phyloP scores from a whole-genome alignment of 2,113 vertebrate genomes.

The Butorides virescens region DNA sequence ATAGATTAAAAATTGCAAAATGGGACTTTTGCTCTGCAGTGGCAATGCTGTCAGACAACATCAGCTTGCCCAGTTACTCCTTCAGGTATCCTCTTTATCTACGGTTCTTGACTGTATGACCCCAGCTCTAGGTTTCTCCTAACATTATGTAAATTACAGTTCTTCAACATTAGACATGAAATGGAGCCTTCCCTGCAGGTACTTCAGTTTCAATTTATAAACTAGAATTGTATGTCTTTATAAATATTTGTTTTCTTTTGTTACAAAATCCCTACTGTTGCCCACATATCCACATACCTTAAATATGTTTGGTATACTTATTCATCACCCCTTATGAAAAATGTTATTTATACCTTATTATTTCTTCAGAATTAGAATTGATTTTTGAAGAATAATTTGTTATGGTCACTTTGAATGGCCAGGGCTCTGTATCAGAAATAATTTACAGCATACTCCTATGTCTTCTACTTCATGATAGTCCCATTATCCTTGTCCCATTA shows the following conservation, averaged over 20 bases:
- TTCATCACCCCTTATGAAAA: neutral
- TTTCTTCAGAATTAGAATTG: neutral
- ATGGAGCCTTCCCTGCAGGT: neutral
- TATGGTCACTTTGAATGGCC: neutral
- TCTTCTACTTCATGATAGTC: neutral
- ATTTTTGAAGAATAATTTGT: neutral
- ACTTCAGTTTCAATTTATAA: neutral
- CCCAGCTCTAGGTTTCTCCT: constrained; percentile 36
- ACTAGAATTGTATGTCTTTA: neutral
- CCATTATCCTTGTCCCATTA: neutral
- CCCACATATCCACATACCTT: neutral
- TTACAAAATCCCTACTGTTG: neutral
- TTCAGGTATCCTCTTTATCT: constrained; percentile 28
- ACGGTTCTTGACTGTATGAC: constrained; percentile 21
- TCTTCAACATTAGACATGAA: neutral
- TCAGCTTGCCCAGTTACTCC: neutral
- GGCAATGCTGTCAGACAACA: neutral
- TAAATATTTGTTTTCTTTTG: neutral
- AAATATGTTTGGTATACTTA: neutral
- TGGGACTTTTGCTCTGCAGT: neutral
- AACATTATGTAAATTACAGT: constrained; percentile 45
- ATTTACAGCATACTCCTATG: neutral
- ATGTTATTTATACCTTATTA: neutral
- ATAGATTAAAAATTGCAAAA: neutral
- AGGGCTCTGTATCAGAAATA: neutral